A percentile compares a stretch with the other conserved stretches of the same genome.
Conservation (phyloP, 2,113 vertebrate genomes). For the Barnardius zonarius region DNA sequence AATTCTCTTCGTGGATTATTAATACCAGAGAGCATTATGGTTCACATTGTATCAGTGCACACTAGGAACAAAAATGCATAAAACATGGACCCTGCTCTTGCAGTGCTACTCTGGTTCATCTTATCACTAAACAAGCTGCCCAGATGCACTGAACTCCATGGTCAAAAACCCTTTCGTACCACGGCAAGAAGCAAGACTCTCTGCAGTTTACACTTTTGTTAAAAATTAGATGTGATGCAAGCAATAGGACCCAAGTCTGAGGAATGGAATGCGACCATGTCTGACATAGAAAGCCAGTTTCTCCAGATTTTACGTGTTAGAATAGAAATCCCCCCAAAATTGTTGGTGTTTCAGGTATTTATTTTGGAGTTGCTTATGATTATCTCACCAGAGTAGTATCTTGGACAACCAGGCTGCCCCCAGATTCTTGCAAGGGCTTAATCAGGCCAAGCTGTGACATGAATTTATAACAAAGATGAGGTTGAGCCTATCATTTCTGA, state of each 20-base stretch:
- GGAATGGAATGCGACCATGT: not conserved
- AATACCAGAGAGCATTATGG: not conserved
- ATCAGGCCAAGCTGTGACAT: not conserved
- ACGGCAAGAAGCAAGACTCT: not conserved
- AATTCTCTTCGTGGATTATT: conserved; percentile 45
- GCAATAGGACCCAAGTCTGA: not conserved
- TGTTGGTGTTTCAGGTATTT: not conserved
- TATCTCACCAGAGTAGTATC: not conserved
- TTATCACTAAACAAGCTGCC: not conserved
- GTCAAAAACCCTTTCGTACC: not conserved
- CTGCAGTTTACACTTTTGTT: not conserved
- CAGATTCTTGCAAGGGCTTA: not conserved
- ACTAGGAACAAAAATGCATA: conserved; percentile 34
- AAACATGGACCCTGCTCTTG: not conserved
- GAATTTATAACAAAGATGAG: not conserved
- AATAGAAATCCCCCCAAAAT: not conserved
- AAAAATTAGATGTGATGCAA: not conserved
- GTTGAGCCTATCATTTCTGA: not conserved
- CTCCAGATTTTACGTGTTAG: not conserved
- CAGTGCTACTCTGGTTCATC: not conserved
- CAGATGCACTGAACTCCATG: not conserved
- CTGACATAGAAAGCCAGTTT: not conserved
- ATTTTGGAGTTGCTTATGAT: not conserved
- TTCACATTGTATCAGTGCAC: conserved; percentile 15
- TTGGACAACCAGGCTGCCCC: not conserved